Evolutionary conservation across 2,888 invertebrate genomes (phyloP), one percentile per base, ranked within the genome.

Genomic region (Drosophila paracracens): DNA sequence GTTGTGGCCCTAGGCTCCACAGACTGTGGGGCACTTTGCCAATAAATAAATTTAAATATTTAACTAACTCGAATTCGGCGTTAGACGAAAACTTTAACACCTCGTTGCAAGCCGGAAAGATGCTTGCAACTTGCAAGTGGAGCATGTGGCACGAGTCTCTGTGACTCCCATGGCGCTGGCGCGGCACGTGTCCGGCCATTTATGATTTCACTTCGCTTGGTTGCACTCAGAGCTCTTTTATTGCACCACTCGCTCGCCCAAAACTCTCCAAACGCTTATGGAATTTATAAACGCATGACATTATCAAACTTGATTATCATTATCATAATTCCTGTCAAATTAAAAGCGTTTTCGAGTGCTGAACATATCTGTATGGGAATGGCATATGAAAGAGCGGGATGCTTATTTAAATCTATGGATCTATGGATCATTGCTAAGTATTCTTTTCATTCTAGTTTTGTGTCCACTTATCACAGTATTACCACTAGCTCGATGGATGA

Each of bases 41-140:
- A 81, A 85, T 88, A 88, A 85, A 86, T 85, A 85, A 86, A 88
- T 85, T 85, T 85, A 88, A 85, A 85, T 85, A 88, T 85, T 85
- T 82, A 85, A 83, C 83, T 70, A 77, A 85, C 79, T 81, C 64
- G 66, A 67, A 68, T 66, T 64, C 71, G 53, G 61, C 64, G 64
- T 51, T 64, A 48, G 59, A 66, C 63, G 70, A 81, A 82, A 82
- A 77, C 72, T 74, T 74, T 77, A 81, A 77, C 84, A 85, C 86
- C 79, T 85, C 71, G 79, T 80, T 79, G 79, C 58, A 57, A 68
- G 35, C 33, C 21, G 27, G 8, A 46, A 71, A 57, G 52, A 35
- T 46, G 38, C 40, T 27, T 62, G 76, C 61, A 63, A 64, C 61
- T 64, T 29, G 72, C 56, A 57, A 66, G 43, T 66, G 53, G 8